These are phyloP conservation scores for Okapia johnstoni DNA, from an alignment of 2,113 vertebrate genomes.

Conservation along the genomic window DNA sequence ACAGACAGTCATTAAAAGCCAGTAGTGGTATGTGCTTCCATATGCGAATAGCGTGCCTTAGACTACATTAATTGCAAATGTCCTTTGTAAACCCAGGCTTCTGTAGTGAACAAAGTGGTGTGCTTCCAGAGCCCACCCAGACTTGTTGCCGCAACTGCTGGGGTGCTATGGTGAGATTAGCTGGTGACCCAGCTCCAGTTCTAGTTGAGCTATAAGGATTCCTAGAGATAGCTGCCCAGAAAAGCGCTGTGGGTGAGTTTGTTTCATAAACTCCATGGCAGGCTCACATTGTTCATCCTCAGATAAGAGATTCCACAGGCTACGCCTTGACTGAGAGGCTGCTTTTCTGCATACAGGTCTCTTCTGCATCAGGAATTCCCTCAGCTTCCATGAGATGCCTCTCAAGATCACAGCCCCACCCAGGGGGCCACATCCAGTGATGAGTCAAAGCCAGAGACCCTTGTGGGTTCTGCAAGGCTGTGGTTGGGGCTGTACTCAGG, in stretches of 20 bases:
- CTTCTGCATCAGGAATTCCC: background rate
- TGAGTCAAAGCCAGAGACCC: background rate
- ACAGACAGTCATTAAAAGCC: background rate
- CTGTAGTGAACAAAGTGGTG: too few species aligned
- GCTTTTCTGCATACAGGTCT: background rate
- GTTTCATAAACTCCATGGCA: background rate
- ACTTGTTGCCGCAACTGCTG: background rate
- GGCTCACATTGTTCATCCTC: background rate
- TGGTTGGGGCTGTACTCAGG: background rate
- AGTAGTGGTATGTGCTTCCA: background rate
- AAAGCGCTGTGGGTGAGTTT: background rate
- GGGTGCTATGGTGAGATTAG: background rate
- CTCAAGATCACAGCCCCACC: background rate
- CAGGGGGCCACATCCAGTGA: background rate
- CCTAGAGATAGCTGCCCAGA: constrained; percentile 14
- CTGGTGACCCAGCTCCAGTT: background rate
- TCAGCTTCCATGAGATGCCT: background rate
- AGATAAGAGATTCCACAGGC: background rate
- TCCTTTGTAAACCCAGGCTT: background rate
- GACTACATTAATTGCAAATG: background rate
- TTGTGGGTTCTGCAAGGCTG: background rate
- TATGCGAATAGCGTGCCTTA: background rate
- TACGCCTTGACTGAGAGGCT: background rate
- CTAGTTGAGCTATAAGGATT: background rate
- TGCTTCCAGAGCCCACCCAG: too few species aligned